Evolutionary conservation across 1,140 invertebrate genomes (phyloP).

Genomic region (Anoplophora glabripennis): DNA sequence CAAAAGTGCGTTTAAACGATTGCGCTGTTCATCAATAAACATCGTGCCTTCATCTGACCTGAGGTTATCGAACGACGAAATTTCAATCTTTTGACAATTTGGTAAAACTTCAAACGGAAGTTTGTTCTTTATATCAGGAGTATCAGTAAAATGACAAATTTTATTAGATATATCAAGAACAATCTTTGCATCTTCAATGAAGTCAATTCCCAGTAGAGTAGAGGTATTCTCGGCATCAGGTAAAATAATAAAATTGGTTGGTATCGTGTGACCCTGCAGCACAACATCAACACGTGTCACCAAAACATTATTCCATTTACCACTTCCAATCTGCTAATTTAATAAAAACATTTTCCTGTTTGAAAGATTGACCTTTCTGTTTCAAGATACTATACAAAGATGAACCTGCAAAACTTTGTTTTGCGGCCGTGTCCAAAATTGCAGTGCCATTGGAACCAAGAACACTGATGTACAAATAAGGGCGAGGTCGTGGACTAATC

Average conservation of each 20-base stretch:
- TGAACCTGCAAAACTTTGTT: not conserved
- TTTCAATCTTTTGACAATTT: too few species aligned
- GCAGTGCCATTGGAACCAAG: not conserved
- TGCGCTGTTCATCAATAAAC: not conserved
- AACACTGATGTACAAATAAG: not conserved
- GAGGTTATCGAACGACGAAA: too few species aligned
- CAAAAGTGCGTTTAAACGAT: not conserved
- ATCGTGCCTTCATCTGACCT: not conserved
- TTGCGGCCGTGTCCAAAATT: constrained; percentile 1
- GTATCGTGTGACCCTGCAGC: not conserved
- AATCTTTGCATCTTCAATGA: not conserved
- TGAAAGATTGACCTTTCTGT: not conserved
- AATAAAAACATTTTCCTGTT: not conserved
- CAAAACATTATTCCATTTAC: too few species aligned
- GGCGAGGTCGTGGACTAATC: too few species aligned
- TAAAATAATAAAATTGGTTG: not conserved
- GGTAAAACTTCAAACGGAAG: not conserved
- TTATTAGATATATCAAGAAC: not conserved
- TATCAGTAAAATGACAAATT: not conserved
- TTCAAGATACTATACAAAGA: not conserved
- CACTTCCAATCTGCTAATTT: constrained; percentile 6
- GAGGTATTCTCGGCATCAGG: not conserved
- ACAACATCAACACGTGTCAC: too few species aligned
- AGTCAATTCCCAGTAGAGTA: not conserved
- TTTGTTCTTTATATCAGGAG: too few species aligned